phyloP scores from a whole-genome alignment of 2,888 invertebrate genomes.

The Tortrix viridana region DNA sequence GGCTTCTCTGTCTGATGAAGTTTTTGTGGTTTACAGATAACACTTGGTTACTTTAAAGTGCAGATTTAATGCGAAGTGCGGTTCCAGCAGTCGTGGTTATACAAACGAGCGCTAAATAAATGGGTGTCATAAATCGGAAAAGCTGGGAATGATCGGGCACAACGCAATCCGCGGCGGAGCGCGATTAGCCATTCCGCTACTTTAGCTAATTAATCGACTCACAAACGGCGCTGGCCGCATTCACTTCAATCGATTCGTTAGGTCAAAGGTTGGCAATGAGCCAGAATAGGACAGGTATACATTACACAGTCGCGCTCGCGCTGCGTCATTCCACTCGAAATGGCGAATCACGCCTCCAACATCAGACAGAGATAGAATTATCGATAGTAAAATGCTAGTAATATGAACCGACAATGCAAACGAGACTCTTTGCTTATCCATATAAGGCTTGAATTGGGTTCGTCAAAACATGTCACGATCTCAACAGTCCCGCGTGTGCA shows the following conservation, averaged over 20 bases:
- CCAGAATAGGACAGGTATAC: slow-evolving; percentile 73
- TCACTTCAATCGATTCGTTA: slow-evolving; percentile 76
- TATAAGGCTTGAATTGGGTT: slow-evolving; percentile 59
- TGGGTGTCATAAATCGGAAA: slow-evolving; percentile 31
- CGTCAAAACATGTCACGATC: slow-evolving; percentile 62
- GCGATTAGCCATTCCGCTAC: slow-evolving; percentile 54
- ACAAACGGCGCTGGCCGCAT: slow-evolving; percentile 67
- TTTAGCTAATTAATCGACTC: slow-evolving; percentile 71
- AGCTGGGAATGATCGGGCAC: slow-evolving; percentile 34
- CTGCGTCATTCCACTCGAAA: slow-evolving; percentile 69
- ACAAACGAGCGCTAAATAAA: slow-evolving; percentile 33
- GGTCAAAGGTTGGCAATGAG: slow-evolving; percentile 78
- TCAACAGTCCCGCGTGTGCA: slow-evolving; percentile 66
- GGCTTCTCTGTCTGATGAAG: too few species aligned
- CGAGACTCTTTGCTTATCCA: slow-evolving; percentile 56
- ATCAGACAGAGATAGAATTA: slow-evolving; percentile 73
- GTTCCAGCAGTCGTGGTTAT: slow-evolving; percentile 18
- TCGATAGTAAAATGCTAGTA: slow-evolving; percentile 75
- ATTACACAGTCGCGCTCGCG: slow-evolving; percentile 66
- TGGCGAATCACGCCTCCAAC: slow-evolving; percentile 80
- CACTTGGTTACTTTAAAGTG: not conserved
- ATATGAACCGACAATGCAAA: slow-evolving; percentile 61
- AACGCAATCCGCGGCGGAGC: slow-evolving; percentile 43
- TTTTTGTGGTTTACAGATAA: too few species aligned
- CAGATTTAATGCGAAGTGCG: slow-evolving; percentile 6